Base-by-base conservation (phyloP, 1,140 invertebrate genomes). In the Drosophila orena region DNA sequence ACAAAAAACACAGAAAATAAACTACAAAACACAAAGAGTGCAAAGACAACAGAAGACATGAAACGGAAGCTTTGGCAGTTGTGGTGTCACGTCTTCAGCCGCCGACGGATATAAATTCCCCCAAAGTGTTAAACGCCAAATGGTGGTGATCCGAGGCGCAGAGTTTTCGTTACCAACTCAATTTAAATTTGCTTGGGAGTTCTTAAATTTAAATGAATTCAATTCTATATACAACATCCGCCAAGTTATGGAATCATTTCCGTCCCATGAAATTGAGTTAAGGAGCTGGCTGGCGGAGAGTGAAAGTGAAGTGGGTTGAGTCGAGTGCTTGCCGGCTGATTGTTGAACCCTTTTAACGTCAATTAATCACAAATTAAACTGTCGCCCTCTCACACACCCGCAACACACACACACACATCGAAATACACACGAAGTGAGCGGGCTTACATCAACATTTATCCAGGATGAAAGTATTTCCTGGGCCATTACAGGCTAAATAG, bases 361-460 rank as follows among this genome's bases (percentile, higher is more conserved):
- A 89, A 89, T 89, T 89, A 89, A 89, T 89, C 85, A 80, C 84
- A 89, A 89, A 89, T 89, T 89, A 89, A 89, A 80, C 84, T 79
- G 72, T 77, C 55, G 69, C 27, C 69, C 56, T 30, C 37, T 52
- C 11, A 54, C 56, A 43, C 3, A 24, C 35, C n/a, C n/a, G n/a
- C n/a, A n/a, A 78, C 42, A 58, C 58, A 58, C 55, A 43, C 3
- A 24, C 35, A 22, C 49, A 10, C 30, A 30, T 24, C 4, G 2
- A 30, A 8, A 43, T 40, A 30, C 37, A 52, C 4, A 27, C 8
- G 37, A 14, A 40, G 11, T 42, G 42, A 57, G 20, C 50, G 37
- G 24, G 44, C 44, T 37, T 54, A 62, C 64, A 80, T 81, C 72
- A 61, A 56, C 55, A 65, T 75, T 52, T 70, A 59, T 64, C 79